Base-by-base conservation (phyloP, 2,888 invertebrate species). In the Proisotoma minuta region DNA sequence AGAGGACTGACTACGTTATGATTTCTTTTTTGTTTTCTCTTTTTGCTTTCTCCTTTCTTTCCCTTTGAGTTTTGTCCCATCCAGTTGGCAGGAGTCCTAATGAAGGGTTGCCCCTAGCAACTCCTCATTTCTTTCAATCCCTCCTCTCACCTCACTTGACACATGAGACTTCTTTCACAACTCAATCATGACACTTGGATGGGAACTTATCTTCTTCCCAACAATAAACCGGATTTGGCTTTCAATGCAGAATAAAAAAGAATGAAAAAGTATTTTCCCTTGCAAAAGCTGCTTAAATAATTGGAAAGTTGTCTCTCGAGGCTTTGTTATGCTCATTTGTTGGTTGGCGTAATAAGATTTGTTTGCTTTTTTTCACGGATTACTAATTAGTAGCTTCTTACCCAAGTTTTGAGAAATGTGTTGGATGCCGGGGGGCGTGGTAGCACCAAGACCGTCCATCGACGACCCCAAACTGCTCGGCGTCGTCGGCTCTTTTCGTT, bases 401-500 rank as follows among this genome's bases (percentile, higher is more conserved):
- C 69, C 69, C 57, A 69, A 60, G 53, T 64, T 69, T 63, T 66
- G 69, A 60, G 64, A 56, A 53, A 69, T 56, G 51, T 69, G 69
- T 58, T 65, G 65, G 59, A 69, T 65, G 62, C 63, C 60, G 53
- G 61, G 64, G 59, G 66, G 66, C 59, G 69, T 60, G 48, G 66
- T 62, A 65, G 65, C 66, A 58, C 69, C 69, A 51, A 69, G 59
- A n/a, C n/a, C n/a, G 49, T 69, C 69, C 57, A 68, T 66, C 49
- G 66, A 62, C 39, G 66, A 65, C 23, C 62, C 59, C 56, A 65
- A 57, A 47, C 59, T 62, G 43, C 65, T 62, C 47, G 62, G 58
- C 34, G 59, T 59, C 15, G 58, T 60, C 15, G 66, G 62, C 50
- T 73, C 76, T 77, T 89, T 89, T 76, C 89, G 80, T 78, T 91